Evolutionary conservation across 2,888 invertebrate species (phyloP).

Genomic region (Herminia tarsipennalis): DNA sequence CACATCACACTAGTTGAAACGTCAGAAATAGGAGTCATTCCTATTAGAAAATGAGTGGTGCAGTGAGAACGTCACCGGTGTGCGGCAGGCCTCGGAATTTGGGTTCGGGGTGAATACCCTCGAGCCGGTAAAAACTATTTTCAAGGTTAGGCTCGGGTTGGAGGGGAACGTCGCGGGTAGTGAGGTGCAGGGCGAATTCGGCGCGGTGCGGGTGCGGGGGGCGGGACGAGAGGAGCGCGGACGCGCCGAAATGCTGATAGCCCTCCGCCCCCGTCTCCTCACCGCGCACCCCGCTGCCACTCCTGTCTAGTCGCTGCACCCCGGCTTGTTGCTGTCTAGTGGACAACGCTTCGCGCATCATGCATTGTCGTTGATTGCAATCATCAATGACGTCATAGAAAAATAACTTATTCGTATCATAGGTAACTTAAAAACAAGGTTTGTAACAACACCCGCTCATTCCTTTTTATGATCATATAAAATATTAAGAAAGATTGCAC

Average conservation of each 20-base stretch:
- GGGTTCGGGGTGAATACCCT: slow-evolving; percentile 86
- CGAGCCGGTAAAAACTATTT: slow-evolving; percentile 84
- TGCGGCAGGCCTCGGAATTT: slow-evolving; percentile 77
- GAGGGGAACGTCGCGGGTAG: slow-evolving; percentile 80
- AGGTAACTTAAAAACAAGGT: neutral
- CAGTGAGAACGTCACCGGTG: slow-evolving; percentile 65
- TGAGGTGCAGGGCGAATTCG: slow-evolving; percentile 79
- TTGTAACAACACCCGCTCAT: no score
- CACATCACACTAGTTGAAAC: slow-evolving; percentile 58
- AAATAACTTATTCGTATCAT: neutral
- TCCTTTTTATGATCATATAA: no score
- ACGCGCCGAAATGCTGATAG: slow-evolving; percentile 84
- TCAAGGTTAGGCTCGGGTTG: slow-evolving; percentile 81
- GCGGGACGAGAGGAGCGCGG: slow-evolving; percentile 58
- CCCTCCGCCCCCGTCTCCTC: slow-evolving; percentile 57
- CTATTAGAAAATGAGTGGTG: slow-evolving; percentile 63
- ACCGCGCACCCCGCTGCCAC: slow-evolving; percentile 42
- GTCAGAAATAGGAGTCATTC: slow-evolving; percentile 45
- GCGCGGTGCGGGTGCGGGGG: slow-evolving; percentile 57
- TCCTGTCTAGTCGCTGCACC: slow-evolving; percentile 56
- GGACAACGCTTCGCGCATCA: slow-evolving; percentile 34
- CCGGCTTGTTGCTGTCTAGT: slow-evolving; percentile 45
- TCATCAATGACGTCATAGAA: neutral
- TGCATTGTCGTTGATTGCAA: slow-evolving; percentile 32
- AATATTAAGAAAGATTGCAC: no score